These are phyloP conservation scores for Canis aureus DNA, from an alignment of 2,113 vertebrate species.

Conservation along the genomic window DNA sequence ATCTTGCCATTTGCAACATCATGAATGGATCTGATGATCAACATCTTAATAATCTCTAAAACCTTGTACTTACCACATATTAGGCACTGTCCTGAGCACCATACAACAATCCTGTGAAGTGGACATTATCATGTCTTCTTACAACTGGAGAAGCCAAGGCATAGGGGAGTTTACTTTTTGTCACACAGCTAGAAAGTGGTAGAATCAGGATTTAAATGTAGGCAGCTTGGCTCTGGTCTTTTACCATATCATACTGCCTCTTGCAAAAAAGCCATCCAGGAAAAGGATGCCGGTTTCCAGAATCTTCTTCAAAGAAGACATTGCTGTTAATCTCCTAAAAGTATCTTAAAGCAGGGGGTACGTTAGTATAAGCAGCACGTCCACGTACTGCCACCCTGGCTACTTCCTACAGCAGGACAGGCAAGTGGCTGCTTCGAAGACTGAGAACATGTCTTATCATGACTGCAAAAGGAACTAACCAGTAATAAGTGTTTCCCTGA, in stretches of 20 bases:
- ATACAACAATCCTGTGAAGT: background rate
- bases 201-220: background rate
- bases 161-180: background rate
- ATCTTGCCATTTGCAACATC: background rate
- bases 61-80: background rate
- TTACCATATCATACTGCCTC: background rate
- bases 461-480: background rate
- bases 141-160: background rate
- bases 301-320: background rate
- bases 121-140: background rate
- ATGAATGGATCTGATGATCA: background rate
- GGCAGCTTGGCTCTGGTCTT: background rate
- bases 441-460: background rate
- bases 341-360: background rate
- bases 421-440: background rate
- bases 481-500: background rate
- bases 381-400: background rate
- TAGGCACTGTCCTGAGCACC: background rate
- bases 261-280: background rate
- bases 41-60: background rate
- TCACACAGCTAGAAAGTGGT: background rate
- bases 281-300: background rate
- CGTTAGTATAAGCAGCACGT: background rate
- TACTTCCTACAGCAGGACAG: background rate
- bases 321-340: background rate